Conservation (phyloP, 2,797 vertebrate species). For the Natrix natrix region DNA sequence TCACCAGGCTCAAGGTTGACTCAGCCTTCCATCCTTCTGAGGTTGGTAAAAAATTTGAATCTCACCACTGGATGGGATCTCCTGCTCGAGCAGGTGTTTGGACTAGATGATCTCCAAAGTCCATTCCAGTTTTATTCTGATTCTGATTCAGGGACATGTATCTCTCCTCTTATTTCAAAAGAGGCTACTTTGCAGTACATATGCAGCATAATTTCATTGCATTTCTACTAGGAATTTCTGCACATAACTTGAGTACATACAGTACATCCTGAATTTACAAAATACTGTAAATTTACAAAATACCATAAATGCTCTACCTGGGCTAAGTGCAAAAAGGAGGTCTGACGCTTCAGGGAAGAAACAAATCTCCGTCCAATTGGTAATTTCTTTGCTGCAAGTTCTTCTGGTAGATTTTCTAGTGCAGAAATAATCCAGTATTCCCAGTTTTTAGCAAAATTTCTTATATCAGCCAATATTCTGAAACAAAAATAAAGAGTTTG, state of each 20-base stretch:
- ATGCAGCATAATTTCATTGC: background rate
- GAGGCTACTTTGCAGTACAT: background rate
- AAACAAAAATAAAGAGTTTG: slow-evolving; percentile 17
- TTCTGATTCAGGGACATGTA: background rate
- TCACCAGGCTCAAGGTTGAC: background rate
- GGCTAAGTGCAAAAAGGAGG: slow-evolving; percentile 93
- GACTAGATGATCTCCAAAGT: background rate
- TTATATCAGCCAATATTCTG: slow-evolving; percentile 94
- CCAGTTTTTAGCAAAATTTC: slow-evolving; percentile 98
- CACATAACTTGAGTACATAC: background rate
- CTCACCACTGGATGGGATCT: background rate
- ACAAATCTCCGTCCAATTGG: slow-evolving; percentile 91
- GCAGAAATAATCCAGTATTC: slow-evolving; percentile 95
- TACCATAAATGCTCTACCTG: slow-evolving; percentile 74
- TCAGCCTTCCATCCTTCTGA: too few relatives aligned
- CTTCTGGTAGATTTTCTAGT: slow-evolving; percentile 92
- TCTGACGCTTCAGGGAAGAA: slow-evolving; percentile 93
- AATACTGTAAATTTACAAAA: background rate
- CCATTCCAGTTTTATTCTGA: background rate
- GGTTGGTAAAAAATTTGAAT: background rate
- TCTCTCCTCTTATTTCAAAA: background rate
- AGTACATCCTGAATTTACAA: background rate
- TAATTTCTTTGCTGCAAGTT: slow-evolving; percentile 88
- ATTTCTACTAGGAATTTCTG: background rate
- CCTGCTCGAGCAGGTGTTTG: background rate